Conservation (phyloP, 2,888 invertebrate species). For the Diarsia brunnea region DNA sequence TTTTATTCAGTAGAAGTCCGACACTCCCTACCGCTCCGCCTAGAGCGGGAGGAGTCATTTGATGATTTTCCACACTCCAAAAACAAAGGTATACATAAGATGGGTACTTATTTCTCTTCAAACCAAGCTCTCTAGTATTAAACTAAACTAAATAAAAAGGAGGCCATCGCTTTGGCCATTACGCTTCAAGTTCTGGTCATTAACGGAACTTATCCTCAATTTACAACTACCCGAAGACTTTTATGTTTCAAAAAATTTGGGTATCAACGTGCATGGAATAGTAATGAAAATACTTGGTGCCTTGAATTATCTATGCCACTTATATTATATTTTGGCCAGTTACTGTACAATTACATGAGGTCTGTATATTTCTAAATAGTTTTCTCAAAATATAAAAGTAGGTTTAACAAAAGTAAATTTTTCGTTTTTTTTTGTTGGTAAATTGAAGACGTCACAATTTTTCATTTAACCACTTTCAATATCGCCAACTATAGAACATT, state of each 20-base stretch:
- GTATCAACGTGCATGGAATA: slow-evolving; percentile 21
- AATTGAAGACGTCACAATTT: background rate
- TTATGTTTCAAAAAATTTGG: slow-evolving; percentile 32
- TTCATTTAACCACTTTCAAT: background rate
- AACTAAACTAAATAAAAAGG: slow-evolving; percentile 3
- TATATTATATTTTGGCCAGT: background rate
- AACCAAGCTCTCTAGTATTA: background rate
- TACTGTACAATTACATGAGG: background rate
- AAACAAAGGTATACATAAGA: no score
- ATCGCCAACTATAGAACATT: background rate
- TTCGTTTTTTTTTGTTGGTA: background rate
- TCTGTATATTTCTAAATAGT: background rate
- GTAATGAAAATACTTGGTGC: slow-evolving; percentile 7
- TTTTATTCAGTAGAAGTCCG: no score
- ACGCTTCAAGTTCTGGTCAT: slow-evolving; percentile 13
- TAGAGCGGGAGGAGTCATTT: no score
- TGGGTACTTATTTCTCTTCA: background rate
- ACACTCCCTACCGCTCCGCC: no score
- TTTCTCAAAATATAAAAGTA: background rate
- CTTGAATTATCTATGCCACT: background rate
- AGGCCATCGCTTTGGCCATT: background rate
- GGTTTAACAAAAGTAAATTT: no score
- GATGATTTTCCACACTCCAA: no score
- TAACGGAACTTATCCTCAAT: slow-evolving; percentile 29
- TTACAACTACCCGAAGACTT: slow-evolving; percentile 26